These are phyloP conservation scores for Megaleporinus macrocephalus DNA, from an alignment of 2,113 vertebrate genomes.

Conservation along the genomic window DNA sequence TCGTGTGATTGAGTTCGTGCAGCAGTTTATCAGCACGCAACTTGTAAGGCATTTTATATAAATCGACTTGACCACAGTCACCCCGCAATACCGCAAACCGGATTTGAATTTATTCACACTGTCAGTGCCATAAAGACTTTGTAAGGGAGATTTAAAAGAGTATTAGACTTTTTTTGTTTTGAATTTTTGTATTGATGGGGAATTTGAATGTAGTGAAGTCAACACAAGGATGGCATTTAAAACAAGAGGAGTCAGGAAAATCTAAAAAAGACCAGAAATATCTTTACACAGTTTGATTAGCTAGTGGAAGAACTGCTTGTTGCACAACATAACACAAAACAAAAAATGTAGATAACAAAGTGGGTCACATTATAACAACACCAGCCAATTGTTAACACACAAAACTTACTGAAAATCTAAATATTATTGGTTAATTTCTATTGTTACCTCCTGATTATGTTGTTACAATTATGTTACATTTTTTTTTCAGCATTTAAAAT, in stretches of 20 bases:
- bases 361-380: too few relatives aligned
- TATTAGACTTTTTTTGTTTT: slow-evolving; percentile 31
- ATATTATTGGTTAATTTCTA: too few relatives aligned
- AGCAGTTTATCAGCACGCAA: slow-evolving; percentile 63
- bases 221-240: slow-evolving; percentile 1
- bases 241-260: background rate
- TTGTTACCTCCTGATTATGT: too few relatives aligned
- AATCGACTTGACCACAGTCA: slow-evolving; percentile 71
- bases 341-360: background rate
- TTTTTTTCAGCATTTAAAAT: too few relatives aligned
- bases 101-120: slow-evolving; percentile 58
- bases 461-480: too few relatives aligned
- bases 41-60: slow-evolving; percentile 59
- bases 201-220: slow-evolving; percentile 30
- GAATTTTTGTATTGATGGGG: background rate
- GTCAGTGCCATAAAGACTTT: slow-evolving; percentile 27
- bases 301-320: background rate
- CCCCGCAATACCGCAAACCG: slow-evolving; percentile 63
- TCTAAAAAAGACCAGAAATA: slow-evolving; percentile 3
- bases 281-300: background rate
- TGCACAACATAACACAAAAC: background rate
- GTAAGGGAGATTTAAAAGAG: slow-evolving; percentile 23
- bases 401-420: too few relatives aligned
- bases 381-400: too few relatives aligned
- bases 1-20: slow-evolving; percentile 56